Percentiles rank a stretch among this genome's conserved stretches.
phyloP scores from a whole-genome alignment of 2,888 invertebrate genomes.

The Hemithea aestivaria region DNA sequence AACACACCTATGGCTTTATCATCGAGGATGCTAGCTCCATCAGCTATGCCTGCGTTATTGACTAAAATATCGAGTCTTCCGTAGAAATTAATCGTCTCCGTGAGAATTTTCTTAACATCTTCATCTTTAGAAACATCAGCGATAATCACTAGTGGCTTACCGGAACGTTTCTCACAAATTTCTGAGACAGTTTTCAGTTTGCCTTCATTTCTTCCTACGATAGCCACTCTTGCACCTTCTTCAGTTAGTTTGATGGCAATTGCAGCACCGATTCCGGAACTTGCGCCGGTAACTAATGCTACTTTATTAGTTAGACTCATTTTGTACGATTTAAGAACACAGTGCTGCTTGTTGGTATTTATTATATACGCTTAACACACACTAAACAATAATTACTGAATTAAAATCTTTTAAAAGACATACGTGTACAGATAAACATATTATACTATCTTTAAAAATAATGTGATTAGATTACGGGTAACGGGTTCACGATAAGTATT shows the following conservation, averaged over 20 bases:
- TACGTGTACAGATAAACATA: too few relatives aligned
- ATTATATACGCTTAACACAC: too few relatives aligned
- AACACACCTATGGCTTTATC: constrained; percentile 13
- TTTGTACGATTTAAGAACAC: too few relatives aligned
- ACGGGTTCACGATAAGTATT: too few relatives aligned
- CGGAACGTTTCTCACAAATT: constrained; percentile 18
- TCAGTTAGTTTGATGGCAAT: constrained; percentile 79
- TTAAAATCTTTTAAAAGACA: too few relatives aligned
- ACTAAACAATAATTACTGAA: too few relatives aligned
- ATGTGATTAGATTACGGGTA: too few relatives aligned
- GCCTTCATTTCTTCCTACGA: constrained; percentile 80
- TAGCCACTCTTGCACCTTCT: constrained; percentile 75
- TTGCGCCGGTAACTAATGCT: constrained; percentile 77
- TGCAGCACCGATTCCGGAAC: constrained; percentile 83
- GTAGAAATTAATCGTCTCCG: constrained; percentile 19
- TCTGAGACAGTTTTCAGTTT: constrained; percentile 78
- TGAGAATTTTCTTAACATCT: constrained; percentile 20
- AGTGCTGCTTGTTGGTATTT: too few relatives aligned
- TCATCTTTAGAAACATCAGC: constrained; percentile 24
- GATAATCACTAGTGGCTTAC: constrained; percentile 18
- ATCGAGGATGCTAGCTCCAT: constrained; percentile 8
- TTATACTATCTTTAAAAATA: too few relatives aligned
- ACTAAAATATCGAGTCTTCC: constrained; percentile 22
- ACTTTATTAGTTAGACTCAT: constrained; percentile 47
- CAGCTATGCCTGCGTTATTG: constrained; percentile 24